Base-by-base conservation (phyloP, 2,113 vertebrate species). In the Miniopterus natalensis region DNA sequence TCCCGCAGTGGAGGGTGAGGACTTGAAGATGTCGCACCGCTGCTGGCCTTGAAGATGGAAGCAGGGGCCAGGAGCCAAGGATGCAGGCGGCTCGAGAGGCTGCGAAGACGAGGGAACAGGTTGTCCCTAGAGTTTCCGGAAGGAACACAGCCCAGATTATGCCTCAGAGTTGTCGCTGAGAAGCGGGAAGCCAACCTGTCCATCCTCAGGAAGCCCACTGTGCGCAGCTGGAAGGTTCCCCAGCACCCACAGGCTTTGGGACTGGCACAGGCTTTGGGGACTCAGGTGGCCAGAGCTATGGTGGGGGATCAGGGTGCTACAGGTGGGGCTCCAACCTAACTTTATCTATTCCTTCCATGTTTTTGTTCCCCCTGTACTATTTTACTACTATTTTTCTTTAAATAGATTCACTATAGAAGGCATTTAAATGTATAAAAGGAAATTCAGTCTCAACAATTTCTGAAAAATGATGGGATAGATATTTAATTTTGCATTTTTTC, bases 1-100 rank as follows among this genome's bases (percentile, higher is more conserved):
- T 66, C 83, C 59, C 1, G 5, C 4, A 9, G 42, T 6, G 0
- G 1, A 12, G 23, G 59, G 2, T 0, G 0, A n/a, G 59, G 17
- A 21, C 45, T 23, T 3, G 84, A 45, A 83, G 27, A n/a, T 1
- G n/a, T 15, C 4, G 3, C 2, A 13, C 47, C n/a, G 0, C 31
- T 5, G 31, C 55, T 4, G 59, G 51, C 66, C 47, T 9, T 1
- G n/a, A n/a, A 75, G 68, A n/a, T 2, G 20, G 66, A n/a, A 14
- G 42, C 14, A 36, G 59, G 17, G 61, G 29, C 53, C 61, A 5
- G 0, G 2, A 12, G 23, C 17, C 70, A 17, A 25, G 84, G 68
- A n/a, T 25, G 90, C 10, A 8, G 74, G 20, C 0, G 0, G 20
- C 4, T 45, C 45, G 23, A 20, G 65, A 88, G 10, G 15, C 68